A percentile compares a stretch with the other conserved stretches of the same genome.
phyloP scores from a whole-genome alignment of 2,113 vertebrate species.

The Zingel zingel region DNA sequence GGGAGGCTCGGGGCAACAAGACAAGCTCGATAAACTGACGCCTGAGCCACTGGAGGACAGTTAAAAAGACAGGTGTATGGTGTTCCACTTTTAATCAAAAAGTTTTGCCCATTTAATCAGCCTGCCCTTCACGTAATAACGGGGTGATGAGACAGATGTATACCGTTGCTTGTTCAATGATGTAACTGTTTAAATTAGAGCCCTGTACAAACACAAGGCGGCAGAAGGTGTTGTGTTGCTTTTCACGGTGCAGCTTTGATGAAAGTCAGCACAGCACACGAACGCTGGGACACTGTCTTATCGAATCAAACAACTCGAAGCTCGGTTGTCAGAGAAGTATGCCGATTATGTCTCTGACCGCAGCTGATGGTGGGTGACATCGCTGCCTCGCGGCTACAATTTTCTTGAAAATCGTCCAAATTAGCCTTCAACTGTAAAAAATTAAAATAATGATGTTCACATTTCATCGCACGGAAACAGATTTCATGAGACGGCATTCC shows the following conservation, averaged over 20 bases:
- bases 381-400: neutral
- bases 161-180: slow-evolving; percentile 12
- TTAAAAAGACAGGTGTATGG: slow-evolving; percentile 6
- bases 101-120: slow-evolving; percentile 15
- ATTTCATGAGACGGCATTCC: slow-evolving; percentile 10
- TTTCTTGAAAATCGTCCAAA: slow-evolving; percentile 32
- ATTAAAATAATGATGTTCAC: neutral
- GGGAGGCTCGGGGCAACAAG: neutral
- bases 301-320: slow-evolving; percentile 20
- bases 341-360: neutral
- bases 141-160: slow-evolving; percentile 2
- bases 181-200: slow-evolving; percentile 16
- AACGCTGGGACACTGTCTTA: neutral
- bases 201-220: neutral
- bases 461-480: neutral
- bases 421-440: slow-evolving; percentile 27
- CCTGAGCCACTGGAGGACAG: neutral
- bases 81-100: slow-evolving; percentile 11
- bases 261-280: slow-evolving; percentile 9
- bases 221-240: neutral
- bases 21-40: neutral
- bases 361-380: slow-evolving; percentile 11
- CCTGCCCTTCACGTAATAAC: neutral
- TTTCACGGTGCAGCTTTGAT: slow-evolving; percentile 16
- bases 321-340: slow-evolving; percentile 16